These are phyloP conservation scores for Nysson spinosus DNA, from an alignment of 2,888 invertebrate genomes.

Conservation along the genomic window DNA sequence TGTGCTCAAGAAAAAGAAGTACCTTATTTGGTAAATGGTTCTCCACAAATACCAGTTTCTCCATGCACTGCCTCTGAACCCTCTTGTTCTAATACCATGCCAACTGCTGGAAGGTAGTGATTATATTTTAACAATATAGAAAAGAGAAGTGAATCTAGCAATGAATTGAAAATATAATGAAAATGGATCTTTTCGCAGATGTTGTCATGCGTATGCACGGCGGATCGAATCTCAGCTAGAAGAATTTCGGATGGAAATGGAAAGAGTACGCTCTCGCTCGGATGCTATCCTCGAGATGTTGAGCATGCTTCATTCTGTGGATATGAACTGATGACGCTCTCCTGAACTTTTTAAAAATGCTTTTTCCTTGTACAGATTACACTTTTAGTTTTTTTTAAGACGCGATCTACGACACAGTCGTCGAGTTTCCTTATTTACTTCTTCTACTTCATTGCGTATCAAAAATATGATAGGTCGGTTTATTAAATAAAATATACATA, in stretches of 20 bases:
- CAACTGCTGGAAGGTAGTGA: constrained; percentile 46
- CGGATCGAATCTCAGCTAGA: constrained; percentile 66
- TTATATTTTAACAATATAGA: background rate
- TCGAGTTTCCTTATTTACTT: constrained; percentile 31
- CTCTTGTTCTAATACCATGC: constrained; percentile 33
- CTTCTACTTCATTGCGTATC: constrained; percentile 42
- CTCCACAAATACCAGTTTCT: constrained; percentile 43
- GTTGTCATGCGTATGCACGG: constrained; percentile 59
- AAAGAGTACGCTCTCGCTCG: constrained; percentile 67
- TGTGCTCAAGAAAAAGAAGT: constrained; percentile 27
- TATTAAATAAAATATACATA: constrained; percentile 56
- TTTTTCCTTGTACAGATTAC: constrained; percentile 55
- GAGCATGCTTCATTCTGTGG: constrained; percentile 57
- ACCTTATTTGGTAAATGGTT: constrained; percentile 3
- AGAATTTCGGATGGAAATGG: constrained; percentile 66
- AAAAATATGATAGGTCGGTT: constrained; percentile 55
- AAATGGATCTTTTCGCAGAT: no score
- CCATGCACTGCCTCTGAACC: constrained; percentile 27
- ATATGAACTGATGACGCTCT: constrained; percentile 47
- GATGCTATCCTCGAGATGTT: constrained; percentile 68
- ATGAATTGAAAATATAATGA: background rate
- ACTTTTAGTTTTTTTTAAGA: constrained; percentile 34
- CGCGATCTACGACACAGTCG: constrained; percentile 22
- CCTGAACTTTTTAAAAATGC: constrained; percentile 23
- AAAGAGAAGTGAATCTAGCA: background rate